These are phyloP conservation scores for Pampusana beccarii DNA, from an alignment of 2,113 vertebrate genomes.

Conservation along the genomic window DNA sequence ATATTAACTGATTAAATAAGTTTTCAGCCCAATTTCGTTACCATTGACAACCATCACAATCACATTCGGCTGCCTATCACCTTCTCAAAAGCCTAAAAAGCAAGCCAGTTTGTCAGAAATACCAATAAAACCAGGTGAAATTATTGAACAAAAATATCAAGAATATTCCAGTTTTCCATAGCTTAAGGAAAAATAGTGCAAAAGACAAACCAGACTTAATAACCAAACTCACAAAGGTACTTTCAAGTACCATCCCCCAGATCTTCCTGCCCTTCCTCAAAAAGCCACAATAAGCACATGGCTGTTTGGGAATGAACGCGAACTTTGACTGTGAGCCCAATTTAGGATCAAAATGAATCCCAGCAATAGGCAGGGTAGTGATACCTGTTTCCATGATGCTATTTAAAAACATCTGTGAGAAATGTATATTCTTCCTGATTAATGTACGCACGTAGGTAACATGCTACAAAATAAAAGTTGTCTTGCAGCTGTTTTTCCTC, in stretches of 20 bases:
- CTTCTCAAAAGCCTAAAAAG: neutral
- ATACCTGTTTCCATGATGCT: neutral
- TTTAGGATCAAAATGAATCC: neutral
- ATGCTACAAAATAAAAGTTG: neutral
- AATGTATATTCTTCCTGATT: neutral
- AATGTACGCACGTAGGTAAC: neutral
- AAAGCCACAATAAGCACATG: neutral
- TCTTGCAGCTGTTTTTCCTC: neutral
- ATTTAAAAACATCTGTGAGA: neutral
- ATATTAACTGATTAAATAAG: neutral
- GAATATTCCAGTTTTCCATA: neutral
- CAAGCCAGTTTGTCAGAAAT: neutral
- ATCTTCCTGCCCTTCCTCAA: neutral
- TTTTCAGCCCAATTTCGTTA: neutral
- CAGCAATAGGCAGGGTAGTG: neutral
- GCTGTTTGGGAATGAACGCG: neutral
- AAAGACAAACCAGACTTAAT: neutral
- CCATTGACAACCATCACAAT: neutral
- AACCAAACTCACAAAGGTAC: neutral
- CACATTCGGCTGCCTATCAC: neutral
- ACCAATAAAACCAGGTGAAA: neutral
- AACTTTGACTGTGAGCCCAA: neutral
- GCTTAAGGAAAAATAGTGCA: neutral
- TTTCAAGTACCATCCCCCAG: neutral
- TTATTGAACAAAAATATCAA: neutral